These are phyloP conservation scores for Poecilia picta DNA, from an alignment of 2,797 vertebrate species.

Conservation along the genomic window DNA sequence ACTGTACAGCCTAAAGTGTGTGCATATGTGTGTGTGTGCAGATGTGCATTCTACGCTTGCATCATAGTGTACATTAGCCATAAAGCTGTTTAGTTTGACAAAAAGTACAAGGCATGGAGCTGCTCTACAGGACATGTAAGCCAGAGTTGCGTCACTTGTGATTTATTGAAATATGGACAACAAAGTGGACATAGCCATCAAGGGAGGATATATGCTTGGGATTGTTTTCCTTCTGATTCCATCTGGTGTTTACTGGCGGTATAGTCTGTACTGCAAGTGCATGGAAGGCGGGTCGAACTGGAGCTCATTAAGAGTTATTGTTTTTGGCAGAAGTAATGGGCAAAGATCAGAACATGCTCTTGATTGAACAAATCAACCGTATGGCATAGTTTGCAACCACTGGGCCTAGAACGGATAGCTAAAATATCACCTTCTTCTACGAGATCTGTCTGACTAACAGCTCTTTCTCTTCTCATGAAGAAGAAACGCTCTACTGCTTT, in stretches of 20 bases:
- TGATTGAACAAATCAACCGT: not conserved
- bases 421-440: not conserved
- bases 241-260: not conserved
- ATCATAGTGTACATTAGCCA: not conserved
- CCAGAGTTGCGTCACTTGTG: not conserved
- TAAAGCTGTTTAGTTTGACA: not conserved
- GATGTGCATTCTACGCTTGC: too few species aligned
- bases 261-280: not conserved
- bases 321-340: not conserved
- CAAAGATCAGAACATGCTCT: not conserved
- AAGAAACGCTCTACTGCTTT: not conserved
- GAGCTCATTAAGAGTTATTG: not conserved
- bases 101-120: not conserved
- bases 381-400: not conserved
- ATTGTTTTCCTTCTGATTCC: not conserved
- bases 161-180: not conserved
- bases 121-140: not conserved
- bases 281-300: not conserved
- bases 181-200: not conserved
- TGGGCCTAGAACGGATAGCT: not conserved
- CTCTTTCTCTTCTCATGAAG: not conserved
- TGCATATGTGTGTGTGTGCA: not conserved
- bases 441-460: not conserved
- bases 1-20: not conserved
- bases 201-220: not conserved